A percentile compares a stretch with the other conserved stretches of the same genome.
phyloP scores from a whole-genome alignment of 2,113 vertebrate genomes.

The Callithrix jacchus region DNA sequence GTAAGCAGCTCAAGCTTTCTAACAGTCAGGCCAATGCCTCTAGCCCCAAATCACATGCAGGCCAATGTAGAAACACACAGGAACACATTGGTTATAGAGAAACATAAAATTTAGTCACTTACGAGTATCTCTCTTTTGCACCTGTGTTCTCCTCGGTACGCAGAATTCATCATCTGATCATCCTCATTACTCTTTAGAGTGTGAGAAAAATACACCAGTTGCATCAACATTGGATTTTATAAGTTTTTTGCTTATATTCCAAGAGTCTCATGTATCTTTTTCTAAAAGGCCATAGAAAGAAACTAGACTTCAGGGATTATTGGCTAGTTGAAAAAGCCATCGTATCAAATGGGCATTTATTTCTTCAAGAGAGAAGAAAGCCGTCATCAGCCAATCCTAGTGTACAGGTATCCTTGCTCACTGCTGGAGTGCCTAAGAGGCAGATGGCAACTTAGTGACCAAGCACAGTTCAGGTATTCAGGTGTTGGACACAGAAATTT shows the following conservation, averaged over 20 bases:
- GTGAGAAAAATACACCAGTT: not conserved
- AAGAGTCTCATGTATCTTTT: not conserved
- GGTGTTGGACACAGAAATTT: not conserved
- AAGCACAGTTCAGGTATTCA: not conserved
- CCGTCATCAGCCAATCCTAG: rapidly evolving
- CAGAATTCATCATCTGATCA: no score
- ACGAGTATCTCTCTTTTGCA: no score
- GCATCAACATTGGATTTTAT: not conserved
- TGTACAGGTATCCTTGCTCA: no score
- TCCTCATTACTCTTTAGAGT: not conserved
- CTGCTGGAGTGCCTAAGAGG: no score
- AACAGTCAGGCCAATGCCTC: no score
- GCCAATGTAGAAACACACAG: rapidly evolving
- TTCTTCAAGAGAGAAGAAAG: not conserved
- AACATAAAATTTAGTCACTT: no score
- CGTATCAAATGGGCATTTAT: not conserved
- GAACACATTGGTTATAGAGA: rapidly evolving
- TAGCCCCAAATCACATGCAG: rapidly evolving
- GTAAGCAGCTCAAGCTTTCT: no score
- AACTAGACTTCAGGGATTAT: not conserved
- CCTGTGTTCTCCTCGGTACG: not conserved
- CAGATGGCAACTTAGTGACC: rapidly evolving
- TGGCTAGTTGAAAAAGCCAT: not conserved
- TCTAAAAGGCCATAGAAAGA: not conserved
- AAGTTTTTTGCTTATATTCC: not conserved